These are phyloP conservation scores for Xenopus tropicalis DNA, from an alignment of 2,113 vertebrate species.

Conservation along the genomic window DNA sequence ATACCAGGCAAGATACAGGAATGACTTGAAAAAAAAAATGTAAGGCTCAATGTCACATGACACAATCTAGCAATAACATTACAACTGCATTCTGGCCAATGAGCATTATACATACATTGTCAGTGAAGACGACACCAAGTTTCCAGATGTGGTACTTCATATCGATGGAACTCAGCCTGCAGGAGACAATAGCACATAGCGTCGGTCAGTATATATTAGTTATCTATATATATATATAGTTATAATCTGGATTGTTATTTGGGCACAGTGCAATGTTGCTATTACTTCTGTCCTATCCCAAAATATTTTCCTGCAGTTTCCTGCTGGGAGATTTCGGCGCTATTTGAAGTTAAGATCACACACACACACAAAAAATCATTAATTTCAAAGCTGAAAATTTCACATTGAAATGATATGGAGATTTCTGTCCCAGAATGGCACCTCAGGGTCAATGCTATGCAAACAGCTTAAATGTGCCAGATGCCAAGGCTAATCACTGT, in stretches of 20 bases:
- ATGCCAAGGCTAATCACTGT: conserved; percentile 36
- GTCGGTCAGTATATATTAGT: background rate
- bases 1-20: conserved; percentile 95
- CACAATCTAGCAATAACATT: background rate
- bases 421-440: conserved; percentile 31
- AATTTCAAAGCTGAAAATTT: conserved; percentile 8
- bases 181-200: conserved; percentile 32
- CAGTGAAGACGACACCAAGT: conserved; percentile 93
- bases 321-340: too few species aligned
- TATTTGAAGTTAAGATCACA: too few species aligned
- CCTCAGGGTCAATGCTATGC: conserved; percentile 39
- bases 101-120: conserved; percentile 83
- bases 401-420: conserved; percentile 32
- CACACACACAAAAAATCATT: too few species aligned
- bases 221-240: background rate
- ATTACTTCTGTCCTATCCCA: too few species aligned
- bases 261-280: background rate
- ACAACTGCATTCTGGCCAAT: background rate
- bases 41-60: background rate
- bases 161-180: conserved; percentile 91
- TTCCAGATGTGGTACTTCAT: conserved; percentile 97
- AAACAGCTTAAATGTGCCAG: conserved; percentile 25
- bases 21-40: conserved; percentile 70
- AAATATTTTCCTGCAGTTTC: too few species aligned
- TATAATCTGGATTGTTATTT: too few species aligned